These are phyloP conservation scores for Philereme transversata DNA, from an alignment of 2,888 invertebrate genomes.

Conservation along the genomic window DNA sequence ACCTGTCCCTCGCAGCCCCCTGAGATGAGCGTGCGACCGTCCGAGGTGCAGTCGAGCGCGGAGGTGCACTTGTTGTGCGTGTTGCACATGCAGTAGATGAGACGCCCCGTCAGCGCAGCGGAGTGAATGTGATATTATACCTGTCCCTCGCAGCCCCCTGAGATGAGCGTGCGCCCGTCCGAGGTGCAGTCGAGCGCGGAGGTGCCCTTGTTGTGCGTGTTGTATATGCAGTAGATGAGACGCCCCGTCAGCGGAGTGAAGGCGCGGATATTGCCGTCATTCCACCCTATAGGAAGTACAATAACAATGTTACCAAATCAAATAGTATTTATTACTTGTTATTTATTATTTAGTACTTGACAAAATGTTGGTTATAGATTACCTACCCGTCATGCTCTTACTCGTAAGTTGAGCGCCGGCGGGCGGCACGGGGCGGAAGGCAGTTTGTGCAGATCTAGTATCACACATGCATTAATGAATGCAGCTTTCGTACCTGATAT, in stretches of 20 bases:
- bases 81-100: constrained; percentile 92
- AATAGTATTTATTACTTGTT: no score
- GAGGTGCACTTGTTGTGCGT: constrained; percentile 96
- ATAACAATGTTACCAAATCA: background rate
- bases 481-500: constrained; percentile 84
- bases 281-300: constrained; percentile 84
- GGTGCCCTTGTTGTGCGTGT: constrained; percentile 95
- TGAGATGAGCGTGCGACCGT: constrained; percentile 89
- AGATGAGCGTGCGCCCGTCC: constrained; percentile 89
- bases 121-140: constrained; percentile 55
- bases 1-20: constrained; percentile 97
- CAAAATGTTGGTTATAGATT: no score
- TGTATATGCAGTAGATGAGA: constrained; percentile 91
- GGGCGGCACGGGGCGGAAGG: no score
- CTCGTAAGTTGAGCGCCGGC: no score
- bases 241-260: constrained; percentile 93
- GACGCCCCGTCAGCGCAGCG: constrained; percentile 87
- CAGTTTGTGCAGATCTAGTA: background rate
- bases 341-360: no score
- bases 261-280: constrained; percentile 91
- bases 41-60: constrained; percentile 89
- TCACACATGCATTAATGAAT: background rate
- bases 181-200: constrained; percentile 91
- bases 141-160: constrained; percentile 97
- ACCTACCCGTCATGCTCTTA: no score